Evolutionary conservation across 1,140 invertebrate species (phyloP).

Genomic region (Camponotus vicinus): DNA sequence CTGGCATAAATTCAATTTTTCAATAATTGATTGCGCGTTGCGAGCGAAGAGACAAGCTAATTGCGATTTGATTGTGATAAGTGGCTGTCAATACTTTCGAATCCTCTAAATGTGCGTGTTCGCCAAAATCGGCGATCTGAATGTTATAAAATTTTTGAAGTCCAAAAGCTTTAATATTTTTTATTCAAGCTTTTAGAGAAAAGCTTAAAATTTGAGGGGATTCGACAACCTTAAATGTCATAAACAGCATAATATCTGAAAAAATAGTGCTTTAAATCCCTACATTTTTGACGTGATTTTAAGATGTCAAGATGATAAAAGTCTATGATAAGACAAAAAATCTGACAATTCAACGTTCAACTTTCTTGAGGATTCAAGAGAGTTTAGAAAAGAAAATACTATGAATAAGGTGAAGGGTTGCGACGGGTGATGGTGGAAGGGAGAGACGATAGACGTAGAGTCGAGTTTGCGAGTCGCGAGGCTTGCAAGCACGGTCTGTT

Average conservation of each 20-base stretch:
- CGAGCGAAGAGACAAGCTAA: conserved; percentile 13
- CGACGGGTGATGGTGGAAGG: conserved; percentile 52
- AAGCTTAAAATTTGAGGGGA: background rate
- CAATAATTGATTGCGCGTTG: conserved; percentile 16
- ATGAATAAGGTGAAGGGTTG: conserved; percentile 39
- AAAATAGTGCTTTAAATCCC: background rate
- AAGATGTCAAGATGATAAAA: background rate
- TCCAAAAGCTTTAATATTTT: background rate
- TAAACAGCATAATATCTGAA: conserved; percentile 2
- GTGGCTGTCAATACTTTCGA: conserved; percentile 24
- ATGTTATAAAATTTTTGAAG: background rate
- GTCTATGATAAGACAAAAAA: background rate
- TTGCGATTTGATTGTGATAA: background rate
- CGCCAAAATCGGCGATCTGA: background rate
- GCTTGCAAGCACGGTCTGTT: conserved; percentile 70
- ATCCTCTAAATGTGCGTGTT: background rate
- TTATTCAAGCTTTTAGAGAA: background rate
- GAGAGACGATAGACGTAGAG: conserved; percentile 70
- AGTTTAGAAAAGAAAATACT: conserved; percentile 47
- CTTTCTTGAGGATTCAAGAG: background rate
- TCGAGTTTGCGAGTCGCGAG: conserved; percentile 71
- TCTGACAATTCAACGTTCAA: background rate
- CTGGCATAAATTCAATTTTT: conserved; percentile 20
- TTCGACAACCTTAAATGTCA: background rate
- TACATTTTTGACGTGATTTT: background rate